Conservation (phyloP, 2,797 vertebrate genomes). For the Phrynocephalus guinanensis region DNA sequence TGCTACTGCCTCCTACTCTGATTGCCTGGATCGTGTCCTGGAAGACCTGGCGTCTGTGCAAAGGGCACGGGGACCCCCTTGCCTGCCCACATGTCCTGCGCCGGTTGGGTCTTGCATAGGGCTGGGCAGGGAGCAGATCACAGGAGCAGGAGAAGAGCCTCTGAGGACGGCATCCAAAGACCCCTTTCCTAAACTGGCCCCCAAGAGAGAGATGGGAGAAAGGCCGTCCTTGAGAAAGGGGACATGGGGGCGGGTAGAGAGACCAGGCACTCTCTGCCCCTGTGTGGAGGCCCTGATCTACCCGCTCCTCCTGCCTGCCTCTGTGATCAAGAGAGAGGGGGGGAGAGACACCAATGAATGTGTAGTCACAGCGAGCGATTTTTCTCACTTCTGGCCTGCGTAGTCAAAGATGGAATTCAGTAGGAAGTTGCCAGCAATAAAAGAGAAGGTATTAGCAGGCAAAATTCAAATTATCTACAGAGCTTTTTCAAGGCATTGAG, state of each 20-base stretch:
- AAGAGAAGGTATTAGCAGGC: constrained; percentile 41
- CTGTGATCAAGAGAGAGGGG: neutral
- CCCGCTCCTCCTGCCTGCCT: neutral
- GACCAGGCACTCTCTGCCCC: fast-evolving
- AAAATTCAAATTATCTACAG: constrained; percentile 59
- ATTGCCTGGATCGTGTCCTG: no score
- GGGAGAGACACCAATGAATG: constrained; percentile 22
- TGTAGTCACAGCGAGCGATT: constrained; percentile 8
- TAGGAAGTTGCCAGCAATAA: constrained; percentile 55
- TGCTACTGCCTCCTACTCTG: fast-evolving
- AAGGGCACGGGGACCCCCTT: neutral
- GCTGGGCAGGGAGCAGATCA: no score
- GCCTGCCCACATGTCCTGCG: no score
- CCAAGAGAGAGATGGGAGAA: neutral
- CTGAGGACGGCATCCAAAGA: fast-evolving
- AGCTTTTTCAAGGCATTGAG: constrained; percentile 46
- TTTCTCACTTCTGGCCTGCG: constrained; percentile 40
- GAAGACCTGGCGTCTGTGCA: neutral
- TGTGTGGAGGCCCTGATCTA: fast-evolving
- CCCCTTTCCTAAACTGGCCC: fast-evolving
- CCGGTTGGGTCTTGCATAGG: no score
- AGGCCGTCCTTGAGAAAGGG: fast-evolving
- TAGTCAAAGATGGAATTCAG: constrained; percentile 48
- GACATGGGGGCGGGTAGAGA: neutral
- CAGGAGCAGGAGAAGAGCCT: no score